Evolutionary conservation across 2,113 vertebrate species (phyloP), one percentile per base, ranked within the genome.

Genomic region (Phyllostomus hastatus): DNA sequence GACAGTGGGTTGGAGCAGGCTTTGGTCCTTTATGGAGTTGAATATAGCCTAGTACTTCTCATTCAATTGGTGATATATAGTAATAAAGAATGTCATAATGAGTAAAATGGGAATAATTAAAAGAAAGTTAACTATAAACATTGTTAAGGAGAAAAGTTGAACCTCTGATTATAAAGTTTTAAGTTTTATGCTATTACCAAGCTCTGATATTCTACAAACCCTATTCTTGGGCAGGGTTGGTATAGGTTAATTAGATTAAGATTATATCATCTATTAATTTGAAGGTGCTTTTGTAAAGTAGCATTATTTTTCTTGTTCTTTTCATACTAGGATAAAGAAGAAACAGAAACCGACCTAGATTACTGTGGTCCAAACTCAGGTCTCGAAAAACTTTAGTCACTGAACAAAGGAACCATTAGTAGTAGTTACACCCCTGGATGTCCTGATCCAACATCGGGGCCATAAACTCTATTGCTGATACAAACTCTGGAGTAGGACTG

Each of bases 1-100:
- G 0, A 54, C 82, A 0, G 43, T 0, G 0, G 59, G 86, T 0
- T 86, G 81, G 0, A 88, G 0, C 0, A 95, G 1, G 0, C 87
- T 87, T 91, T 1, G 31, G 46, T 0, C 72, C 88, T 2, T 38
- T 85, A 4, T 0, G 1, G 0, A 38, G 11, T 31, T 80, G 46
- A 3, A 90, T 73, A 0, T 87, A 87, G 3, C 64, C 52, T 57
- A 64, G 4, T 0, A 48, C 1, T 57, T 93, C 75, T 5, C 15
- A 1, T 33, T 88, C 20, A 0, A 28, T 26, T 31, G 66, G 0
- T 1, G 28, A 20, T 57, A 22, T 57, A 20, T 9, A 57, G 54
- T 57, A 22, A 57, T 93, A 19, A 96, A 8, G 31, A 95, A 89
- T 1, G 52, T 87, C 1, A 61, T 12, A 0, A 54, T 31, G 0